These are phyloP conservation scores for Melanotaenia maccullochi DNA, from an alignment of 2,797 vertebrate species.

Conservation along the genomic window DNA sequence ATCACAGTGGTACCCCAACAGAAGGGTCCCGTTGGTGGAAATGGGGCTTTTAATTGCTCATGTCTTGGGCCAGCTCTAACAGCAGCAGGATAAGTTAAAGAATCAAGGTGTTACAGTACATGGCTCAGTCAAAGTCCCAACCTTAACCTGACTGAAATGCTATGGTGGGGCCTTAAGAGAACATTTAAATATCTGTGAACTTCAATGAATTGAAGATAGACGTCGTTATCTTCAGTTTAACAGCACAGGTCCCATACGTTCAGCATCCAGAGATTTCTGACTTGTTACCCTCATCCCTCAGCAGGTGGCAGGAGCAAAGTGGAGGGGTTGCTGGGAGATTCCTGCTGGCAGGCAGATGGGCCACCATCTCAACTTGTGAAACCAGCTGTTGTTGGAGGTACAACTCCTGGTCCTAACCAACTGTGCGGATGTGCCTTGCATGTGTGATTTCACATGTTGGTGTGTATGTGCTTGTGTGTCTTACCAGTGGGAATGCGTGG, in stretches of 20 bases:
- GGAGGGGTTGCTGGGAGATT: constrained; percentile 57
- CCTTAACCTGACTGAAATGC: not conserved
- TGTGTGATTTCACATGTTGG: constrained; percentile 10
- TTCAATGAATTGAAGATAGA: not conserved
- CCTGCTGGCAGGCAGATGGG: constrained; percentile 66
- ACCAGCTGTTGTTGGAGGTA: constrained; percentile 68
- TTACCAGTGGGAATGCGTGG: constrained; percentile 95
- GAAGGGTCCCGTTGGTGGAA: too few species aligned
- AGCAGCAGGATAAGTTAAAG: not conserved
- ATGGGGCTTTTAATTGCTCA: not conserved
- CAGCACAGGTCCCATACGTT: constrained; percentile 15
- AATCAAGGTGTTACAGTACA: not conserved
- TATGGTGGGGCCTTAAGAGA: not conserved
- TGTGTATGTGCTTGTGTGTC: constrained; percentile 41
- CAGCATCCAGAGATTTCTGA: constrained; percentile 37
- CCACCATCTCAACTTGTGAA: constrained; percentile 38
- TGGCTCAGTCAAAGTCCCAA: not conserved
- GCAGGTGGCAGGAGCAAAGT: constrained; percentile 53
- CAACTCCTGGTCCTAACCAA: constrained; percentile 47
- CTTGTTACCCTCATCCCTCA: constrained; percentile 37
- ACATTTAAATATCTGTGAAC: not conserved
- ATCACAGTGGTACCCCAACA: too few species aligned
- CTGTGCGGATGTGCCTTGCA: constrained; percentile 25
- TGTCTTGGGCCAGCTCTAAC: not conserved
- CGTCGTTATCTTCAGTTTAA: not conserved